Base-by-base conservation (phyloP, 2,113 vertebrate species). In the Maccullochella peelii region DNA sequence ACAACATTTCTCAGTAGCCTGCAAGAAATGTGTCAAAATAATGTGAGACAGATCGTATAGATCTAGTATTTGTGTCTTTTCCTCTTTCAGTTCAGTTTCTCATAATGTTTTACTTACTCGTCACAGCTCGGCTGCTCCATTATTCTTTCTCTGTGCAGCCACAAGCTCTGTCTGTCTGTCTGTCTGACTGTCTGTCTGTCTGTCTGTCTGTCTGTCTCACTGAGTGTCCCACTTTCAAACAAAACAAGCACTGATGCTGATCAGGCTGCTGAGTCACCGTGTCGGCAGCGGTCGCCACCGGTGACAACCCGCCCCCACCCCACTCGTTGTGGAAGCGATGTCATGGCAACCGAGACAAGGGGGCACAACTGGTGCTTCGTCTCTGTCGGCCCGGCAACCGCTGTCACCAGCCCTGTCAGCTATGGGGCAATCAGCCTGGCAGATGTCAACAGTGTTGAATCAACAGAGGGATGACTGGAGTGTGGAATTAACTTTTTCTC, bases 301-400 rank as follows among this genome's bases (percentile, higher is more conserved):
- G 72, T 38, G 16, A 57, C 50, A 25, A 1, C 73, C 27, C 8
- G 4, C 15, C 38, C 68, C 72, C 75, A 21, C 10, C 14, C 4
- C 18, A 0, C 47, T 50, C 18, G 16, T 40, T 38, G 74, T 52
- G 1, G 33, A 30, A 12, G 30, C 33, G 12, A 1, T 21, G 81
- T 77, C 88, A 84, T 76, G 81, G 86, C 88, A 90, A 88, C 86
- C 8, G 76, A 79, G 75, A 76, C 85, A 6, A 71, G 80, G 70
- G 59, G 79, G 58, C 82, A 65, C 85, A 88, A 88, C 89, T 86
- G 80, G 54, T 73, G 72, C 72, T 30, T 62, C 23, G 0, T 75
- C 77, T 75, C 77, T 36, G 89, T 89, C 25, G 73, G 23, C 86
- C 33, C 18, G 82, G 75, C 69, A 80, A 89, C 81, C 7, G 3